Base-by-base conservation (phyloP, 92 coral and sea anemone species). In the Paragorgia papillata region DNA sequence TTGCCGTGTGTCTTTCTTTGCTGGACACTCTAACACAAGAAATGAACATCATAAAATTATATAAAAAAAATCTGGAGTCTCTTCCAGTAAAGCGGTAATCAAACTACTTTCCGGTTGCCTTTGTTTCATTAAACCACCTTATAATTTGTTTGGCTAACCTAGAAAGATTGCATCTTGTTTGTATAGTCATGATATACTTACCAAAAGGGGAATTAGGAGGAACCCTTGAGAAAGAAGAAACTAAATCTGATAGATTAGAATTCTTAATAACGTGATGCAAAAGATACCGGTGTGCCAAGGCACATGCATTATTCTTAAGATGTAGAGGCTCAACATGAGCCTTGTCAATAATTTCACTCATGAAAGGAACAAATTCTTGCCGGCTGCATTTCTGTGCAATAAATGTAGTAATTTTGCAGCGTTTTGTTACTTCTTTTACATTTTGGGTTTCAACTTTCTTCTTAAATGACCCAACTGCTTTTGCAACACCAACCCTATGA, bases 31-130 rank as follows among this genome's bases (percentile, higher is more conserved):
- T 32, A n/a, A 75, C 48, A 57, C 54, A 25, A 56, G 31, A 69
- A 75, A 58, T 75, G 18, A 75, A 30, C 14, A 76, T 33, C 82
- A 76, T 76, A 55, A 76, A 76, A 50, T 76, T 22, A 39, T 76
- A 61, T 18, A 76, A 46, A 33, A 76, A 62, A 73, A 76, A 50
- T 76, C n/a, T n/a, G n/a, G n/a, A n/a, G n/a, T n/a, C 82, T 39
- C 70, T 61, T 19, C 82, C 71, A 33, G 73, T 75, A 35, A 57
- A 75, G 55, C 69, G 51, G 33, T 75, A 75, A 61, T 75, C 67
- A 57, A 75, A 75, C 13, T 17, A 40, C 28, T 77, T 63, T 10
- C 30, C 63, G 15, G 32, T n/a, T 48, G 44, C 82, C 9, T 46
- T 46, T 20, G 74, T 77, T 63, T 77, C 74, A 48, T 35, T 57